Evolutionary conservation across 2,797 vertebrate genomes (phyloP).

Genomic region (Anguilla marmorata): DNA sequence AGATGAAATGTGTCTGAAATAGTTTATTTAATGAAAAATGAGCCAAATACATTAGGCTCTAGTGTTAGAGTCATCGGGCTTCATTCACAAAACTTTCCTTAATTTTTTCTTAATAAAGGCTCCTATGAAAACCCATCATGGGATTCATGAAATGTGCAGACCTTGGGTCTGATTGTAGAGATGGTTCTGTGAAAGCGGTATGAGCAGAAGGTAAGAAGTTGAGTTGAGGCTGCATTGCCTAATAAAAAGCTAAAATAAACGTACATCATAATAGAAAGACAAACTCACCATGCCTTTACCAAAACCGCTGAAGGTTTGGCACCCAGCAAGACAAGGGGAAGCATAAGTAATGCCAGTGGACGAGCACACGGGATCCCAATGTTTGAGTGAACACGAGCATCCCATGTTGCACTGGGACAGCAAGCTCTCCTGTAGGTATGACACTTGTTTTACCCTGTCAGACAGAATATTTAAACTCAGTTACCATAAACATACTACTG

Average conservation of each 20-base stretch:
- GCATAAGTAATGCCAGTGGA: conserved; percentile 84
- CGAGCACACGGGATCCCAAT: conserved; percentile 92
- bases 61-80: too few species aligned
- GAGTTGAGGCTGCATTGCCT: background rate
- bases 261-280: background rate
- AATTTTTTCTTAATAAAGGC: too few species aligned
- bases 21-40: too few species aligned
- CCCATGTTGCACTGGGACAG: conserved; percentile 84
- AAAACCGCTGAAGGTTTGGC: conserved; percentile 69
- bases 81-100: too few species aligned
- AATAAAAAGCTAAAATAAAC: too few species aligned
- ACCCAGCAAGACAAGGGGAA: conserved; percentile 90
- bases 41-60: too few species aligned
- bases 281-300: conserved; percentile 78
- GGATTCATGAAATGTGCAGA: too few species aligned
- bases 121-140: too few species aligned
- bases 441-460: conserved; percentile 65
- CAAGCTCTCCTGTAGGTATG: conserved; percentile 69
- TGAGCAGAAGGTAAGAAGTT: background rate
- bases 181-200: background rate
- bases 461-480: conserved; percentile 12
- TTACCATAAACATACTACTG: background rate
- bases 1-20: too few species aligned
- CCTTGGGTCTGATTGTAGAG: too few species aligned
- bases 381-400: conserved; percentile 81